Evolutionary conservation across 2,797 vertebrate genomes (phyloP).

Genomic region (Pristis pectinata): DNA sequence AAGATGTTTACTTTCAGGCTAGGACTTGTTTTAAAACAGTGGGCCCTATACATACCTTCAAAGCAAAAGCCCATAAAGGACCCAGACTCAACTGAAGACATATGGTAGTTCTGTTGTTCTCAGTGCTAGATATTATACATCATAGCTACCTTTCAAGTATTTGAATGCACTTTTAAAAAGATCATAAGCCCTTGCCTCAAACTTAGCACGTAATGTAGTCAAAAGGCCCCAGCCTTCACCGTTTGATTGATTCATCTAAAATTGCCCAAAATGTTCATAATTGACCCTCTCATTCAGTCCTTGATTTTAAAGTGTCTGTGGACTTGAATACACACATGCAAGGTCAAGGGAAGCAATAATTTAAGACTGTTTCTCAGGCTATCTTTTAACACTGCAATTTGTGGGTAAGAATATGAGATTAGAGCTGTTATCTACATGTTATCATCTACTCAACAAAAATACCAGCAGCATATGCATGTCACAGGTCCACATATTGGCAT

Average conservation of each 20-base stretch:
- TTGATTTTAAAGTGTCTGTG: not conserved
- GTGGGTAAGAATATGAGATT: not conserved
- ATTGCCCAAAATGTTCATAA: not conserved
- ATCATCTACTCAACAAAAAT: not conserved
- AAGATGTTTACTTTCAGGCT: not conserved
- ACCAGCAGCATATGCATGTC: constrained; percentile 1
- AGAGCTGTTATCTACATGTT: not conserved
- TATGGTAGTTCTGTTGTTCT: not conserved
- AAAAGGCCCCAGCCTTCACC: not conserved
- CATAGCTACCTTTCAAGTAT: not conserved
- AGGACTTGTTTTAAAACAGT: not conserved
- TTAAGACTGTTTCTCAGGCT: not conserved
- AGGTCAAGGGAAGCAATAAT: not conserved
- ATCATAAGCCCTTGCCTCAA: not conserved
- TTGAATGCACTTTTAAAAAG: not conserved
- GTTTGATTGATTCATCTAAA: not conserved
- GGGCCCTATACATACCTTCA: not conserved
- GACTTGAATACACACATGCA: not conserved
- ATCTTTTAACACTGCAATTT: not conserved
- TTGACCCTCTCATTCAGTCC: not conserved
- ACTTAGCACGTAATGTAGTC: not conserved
- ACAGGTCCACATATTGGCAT: not conserved
- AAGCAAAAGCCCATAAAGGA: not conserved
- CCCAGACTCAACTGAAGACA: not conserved
- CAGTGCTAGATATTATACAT: not conserved